Base-by-base conservation (phyloP, 1,140 invertebrate genomes). In the Luehdorfia chinensis region DNA sequence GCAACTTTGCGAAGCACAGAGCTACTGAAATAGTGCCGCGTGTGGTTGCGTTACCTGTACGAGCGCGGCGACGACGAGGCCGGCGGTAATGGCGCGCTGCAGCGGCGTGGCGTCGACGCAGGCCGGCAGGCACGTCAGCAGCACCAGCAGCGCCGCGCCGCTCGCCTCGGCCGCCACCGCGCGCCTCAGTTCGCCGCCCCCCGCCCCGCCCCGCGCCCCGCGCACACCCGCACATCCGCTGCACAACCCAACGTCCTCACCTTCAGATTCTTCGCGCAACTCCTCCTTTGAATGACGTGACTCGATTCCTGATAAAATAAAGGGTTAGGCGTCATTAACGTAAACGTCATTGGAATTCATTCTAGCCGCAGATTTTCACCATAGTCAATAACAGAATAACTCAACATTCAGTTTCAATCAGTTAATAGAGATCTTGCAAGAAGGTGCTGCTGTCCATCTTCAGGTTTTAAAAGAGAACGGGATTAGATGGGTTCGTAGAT, bases 101-200 rank as follows among this genome's bases (percentile, higher is more conserved):
- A 51, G 30, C 19, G 34, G 45, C 47, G 53, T 13, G 13, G 44
- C 30, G 19, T 43, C 33, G 49, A 45, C 43, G 39, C 44, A 25
- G 18, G 31, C 45, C 18, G 63, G 59, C 47, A 68, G 52, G 56
- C 75, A 75, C 25, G 63, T 51, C 15, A 75, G 56, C 47, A 63
- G 39, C 51, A 75, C 58, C 37, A 73, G 64, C 59, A 72, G 53
- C 41, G 64, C 56, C 30, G 70, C 47, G 47, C 65, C 66, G 25
- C 21, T 41, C 48, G 47, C 25, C 59, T 78, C 75, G 13, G 66
- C 66, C 19, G 48, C 48, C 15, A 32, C 23, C 28, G 55, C 49
- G 32, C 54, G 62, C 59, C 58, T 55, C 55, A 48, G 47, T 50
- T 12, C 13, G 4, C 32, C 21, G 15, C 33, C 3, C 9, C 27